Conservation (phyloP, 2,797 vertebrate species). For the Stomatorhinus walkeri region DNA sequence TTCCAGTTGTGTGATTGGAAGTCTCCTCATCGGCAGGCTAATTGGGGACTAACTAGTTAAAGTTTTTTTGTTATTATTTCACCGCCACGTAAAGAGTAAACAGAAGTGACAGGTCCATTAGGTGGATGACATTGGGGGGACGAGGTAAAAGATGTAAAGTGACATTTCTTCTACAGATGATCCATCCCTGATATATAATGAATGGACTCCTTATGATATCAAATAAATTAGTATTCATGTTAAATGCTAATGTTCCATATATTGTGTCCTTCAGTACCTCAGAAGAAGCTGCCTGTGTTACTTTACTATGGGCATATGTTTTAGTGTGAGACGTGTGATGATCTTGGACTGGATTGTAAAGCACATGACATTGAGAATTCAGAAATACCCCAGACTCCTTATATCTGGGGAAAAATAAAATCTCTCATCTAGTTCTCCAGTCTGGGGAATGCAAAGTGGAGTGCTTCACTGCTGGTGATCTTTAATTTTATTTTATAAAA, state of each 20-base stretch:
- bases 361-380: neutral
- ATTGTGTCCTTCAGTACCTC: neutral
- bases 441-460: neutral
- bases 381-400: neutral
- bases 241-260: neutral
- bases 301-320: neutral
- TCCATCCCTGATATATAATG: neutral
- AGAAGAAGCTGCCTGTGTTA: neutral
- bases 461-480: neutral
- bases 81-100: neutral
- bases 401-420: neutral
- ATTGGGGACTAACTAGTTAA: neutral
- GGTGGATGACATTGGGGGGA: neutral
- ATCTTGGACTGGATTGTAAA: neutral
- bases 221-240: neutral
- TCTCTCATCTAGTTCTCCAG: neutral
- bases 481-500: neutral
- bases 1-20: neutral
- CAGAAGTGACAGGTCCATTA: neutral
- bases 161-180: neutral
- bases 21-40: neutral
- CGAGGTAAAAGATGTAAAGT: neutral
- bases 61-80: neutral
- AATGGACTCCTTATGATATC: neutral
- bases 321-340: neutral